Conservation (phyloP, 92 coral and sea anemone species). For the Parazoanthus darwini region DNA sequence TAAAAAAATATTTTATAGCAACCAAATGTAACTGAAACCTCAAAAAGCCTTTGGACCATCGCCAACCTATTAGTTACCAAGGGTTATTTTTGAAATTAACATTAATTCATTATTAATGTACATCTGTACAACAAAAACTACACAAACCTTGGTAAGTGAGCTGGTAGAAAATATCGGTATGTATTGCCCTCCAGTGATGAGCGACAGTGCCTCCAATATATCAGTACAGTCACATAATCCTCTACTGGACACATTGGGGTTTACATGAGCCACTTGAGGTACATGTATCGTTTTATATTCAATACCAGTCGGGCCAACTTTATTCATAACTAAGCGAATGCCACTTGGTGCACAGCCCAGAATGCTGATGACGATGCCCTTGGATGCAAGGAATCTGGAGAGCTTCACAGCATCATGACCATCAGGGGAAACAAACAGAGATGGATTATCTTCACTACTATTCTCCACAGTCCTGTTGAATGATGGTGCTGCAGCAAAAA, state of each 20-base stretch:
- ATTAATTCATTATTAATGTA: too few species aligned
- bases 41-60: too few species aligned
- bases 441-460: not conserved
- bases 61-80: too few species aligned
- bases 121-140: not conserved
- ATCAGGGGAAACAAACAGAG: conserved; percentile 5
- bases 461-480: not conserved
- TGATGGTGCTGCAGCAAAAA: not conserved
- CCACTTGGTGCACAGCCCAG: conserved; percentile 13
- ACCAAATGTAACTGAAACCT: too few species aligned
- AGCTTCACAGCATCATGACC: conserved; percentile 19
- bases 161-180: conserved; percentile 20
- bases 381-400: conserved; percentile 28
- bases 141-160: conserved; percentile 22
- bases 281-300: not conserved
- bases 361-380: conserved; percentile 3
- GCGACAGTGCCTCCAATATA: conserved; percentile 12
- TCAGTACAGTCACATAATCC: not conserved
- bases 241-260: not conserved
- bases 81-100: too few species aligned
- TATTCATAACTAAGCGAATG: not conserved
- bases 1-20: too few species aligned
- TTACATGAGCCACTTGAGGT: not conserved
- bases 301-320: not conserved
- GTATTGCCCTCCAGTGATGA: conserved; percentile 26